Conservation (phyloP, 2,797 vertebrate species). For the Pseudocheirus occidentalis region DNA sequence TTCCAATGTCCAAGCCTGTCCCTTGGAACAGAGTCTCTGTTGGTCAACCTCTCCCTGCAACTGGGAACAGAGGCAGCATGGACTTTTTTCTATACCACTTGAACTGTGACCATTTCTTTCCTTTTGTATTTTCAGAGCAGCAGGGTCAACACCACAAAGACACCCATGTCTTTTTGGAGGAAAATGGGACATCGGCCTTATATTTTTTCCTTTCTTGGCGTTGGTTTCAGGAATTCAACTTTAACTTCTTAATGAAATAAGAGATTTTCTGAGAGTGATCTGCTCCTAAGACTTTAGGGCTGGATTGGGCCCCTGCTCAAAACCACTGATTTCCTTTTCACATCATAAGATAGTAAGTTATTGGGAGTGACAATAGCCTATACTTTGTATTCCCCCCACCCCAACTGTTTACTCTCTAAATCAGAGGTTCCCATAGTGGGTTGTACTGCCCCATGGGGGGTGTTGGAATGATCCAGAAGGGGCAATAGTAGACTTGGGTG, state of each 20-base stretch:
- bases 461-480: too few relatives aligned
- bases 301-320: accelerated
- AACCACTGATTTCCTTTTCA: too few relatives aligned
- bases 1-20: not conserved
- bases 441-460: too few relatives aligned
- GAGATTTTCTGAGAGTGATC: not conserved
- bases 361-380: not conserved
- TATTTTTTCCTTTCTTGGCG: not conserved
- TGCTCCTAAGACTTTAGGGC: too few relatives aligned
- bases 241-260: not conserved
- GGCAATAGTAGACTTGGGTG: too few relatives aligned
- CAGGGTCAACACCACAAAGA: not conserved
- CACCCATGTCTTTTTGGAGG: not conserved
- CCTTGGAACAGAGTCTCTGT: not conserved
- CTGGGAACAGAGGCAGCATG: not conserved
- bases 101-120: not conserved
- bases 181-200: not conserved
- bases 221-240: not conserved
- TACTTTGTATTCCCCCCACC: not conserved
- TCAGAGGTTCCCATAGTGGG: too few relatives aligned
- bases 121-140: conserved; percentile 56
- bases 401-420: not conserved
- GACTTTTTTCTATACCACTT: not conserved
- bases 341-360: not conserved
- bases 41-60: not conserved